Percentiles rank a stretch among this genome's conserved stretches.
Evolutionary conservation across 1,140 invertebrate genomes (phyloP).

Genomic region (Rhopalosiphum padi): DNA sequence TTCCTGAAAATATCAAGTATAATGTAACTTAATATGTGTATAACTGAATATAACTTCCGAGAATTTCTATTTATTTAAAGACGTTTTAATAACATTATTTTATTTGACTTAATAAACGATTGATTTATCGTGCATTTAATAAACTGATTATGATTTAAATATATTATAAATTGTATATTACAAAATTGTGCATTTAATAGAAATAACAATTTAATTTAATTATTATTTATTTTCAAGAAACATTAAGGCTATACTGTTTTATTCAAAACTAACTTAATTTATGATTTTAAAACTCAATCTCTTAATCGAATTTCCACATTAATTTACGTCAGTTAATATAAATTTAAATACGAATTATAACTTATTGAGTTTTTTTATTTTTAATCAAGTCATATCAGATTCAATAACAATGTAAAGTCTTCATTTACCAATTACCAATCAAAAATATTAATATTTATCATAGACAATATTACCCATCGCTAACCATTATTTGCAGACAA

Average conservation of each 20-base stretch:
- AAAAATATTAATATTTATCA: background rate
- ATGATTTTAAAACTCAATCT: background rate
- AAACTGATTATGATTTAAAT: no score
- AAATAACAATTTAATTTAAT: background rate
- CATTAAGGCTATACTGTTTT: background rate
- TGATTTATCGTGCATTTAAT: no score
- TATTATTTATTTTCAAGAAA: background rate
- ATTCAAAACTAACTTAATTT: background rate
- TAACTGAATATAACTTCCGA: background rate
- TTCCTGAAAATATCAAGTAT: no score
- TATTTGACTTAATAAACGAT: no score
- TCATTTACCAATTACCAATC: background rate
- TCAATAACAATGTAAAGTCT: background rate
- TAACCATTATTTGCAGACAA: background rate
- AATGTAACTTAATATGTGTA: no score
- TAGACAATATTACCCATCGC: background rate
- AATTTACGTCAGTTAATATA: background rate
- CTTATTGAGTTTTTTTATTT: background rate
- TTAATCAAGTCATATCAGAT: background rate
- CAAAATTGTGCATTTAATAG: background rate
- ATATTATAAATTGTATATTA: background rate
- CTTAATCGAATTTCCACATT: background rate
- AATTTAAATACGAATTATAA: background rate
- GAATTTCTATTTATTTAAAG: background rate
- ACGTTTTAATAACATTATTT: background rate